Evolutionary conservation across 1,140 invertebrate genomes (phyloP).

Genomic region (Bombus sibiricus): DNA sequence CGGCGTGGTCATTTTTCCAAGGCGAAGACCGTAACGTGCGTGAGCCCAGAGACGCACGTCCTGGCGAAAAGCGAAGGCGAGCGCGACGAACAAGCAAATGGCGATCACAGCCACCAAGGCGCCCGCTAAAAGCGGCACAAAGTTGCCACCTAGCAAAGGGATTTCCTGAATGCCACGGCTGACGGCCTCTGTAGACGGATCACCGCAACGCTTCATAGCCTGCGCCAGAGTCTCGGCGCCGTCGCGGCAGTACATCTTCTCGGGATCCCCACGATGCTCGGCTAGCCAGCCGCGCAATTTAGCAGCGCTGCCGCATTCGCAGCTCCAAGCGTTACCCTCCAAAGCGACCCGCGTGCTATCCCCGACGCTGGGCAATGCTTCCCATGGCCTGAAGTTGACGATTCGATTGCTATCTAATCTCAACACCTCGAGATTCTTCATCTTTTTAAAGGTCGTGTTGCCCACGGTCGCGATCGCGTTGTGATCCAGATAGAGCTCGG

Average conservation of each 20-base stretch:
- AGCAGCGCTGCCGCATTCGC: slow-evolving; percentile 92
- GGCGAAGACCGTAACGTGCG: slow-evolving; percentile 88
- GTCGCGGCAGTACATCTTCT: slow-evolving; percentile 87
- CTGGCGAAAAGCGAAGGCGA: slow-evolving; percentile 90
- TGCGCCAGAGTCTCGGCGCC: slow-evolving; percentile 84
- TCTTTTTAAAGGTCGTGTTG: slow-evolving; percentile 91
- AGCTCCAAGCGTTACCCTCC: slow-evolving; percentile 94
- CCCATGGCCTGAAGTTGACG: slow-evolving; percentile 89
- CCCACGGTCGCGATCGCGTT: slow-evolving; percentile 93
- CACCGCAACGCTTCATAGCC: slow-evolving; percentile 85
- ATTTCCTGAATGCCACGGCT: slow-evolving; percentile 78
- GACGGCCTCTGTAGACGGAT: slow-evolving; percentile 78
- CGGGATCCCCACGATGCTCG: slow-evolving; percentile 87
- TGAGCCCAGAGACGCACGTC: slow-evolving; percentile 89
- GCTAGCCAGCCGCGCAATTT: slow-evolving; percentile 90
- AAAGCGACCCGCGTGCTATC: slow-evolving; percentile 88
- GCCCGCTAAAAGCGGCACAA: slow-evolving; percentile 89
- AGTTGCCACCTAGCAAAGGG: slow-evolving; percentile 84
- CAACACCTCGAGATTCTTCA: slow-evolving; percentile 92
- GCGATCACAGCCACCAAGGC: slow-evolving; percentile 89
- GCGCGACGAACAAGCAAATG: slow-evolving; percentile 86
- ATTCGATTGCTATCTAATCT: slow-evolving; percentile 93
- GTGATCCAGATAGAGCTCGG: slow-evolving; percentile 93
- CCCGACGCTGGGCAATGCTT: slow-evolving; percentile 88
- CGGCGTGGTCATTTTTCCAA: slow-evolving; percentile 85